Percentiles rank a stretch among this genome's conserved stretches.
Conservation (phyloP, 2,888 invertebrate species). For the Bellardia bayeri region DNA sequence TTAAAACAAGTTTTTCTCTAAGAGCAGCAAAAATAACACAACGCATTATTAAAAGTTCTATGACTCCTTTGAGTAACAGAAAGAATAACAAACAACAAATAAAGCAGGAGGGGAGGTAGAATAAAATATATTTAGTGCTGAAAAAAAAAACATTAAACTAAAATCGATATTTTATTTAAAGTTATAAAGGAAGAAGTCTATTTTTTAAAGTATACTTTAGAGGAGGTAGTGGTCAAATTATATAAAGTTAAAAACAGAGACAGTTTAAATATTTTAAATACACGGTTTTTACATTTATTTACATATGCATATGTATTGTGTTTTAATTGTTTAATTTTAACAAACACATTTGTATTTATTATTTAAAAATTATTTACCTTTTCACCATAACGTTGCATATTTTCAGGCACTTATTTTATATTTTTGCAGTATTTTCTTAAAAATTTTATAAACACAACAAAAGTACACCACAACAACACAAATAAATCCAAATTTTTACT, state of each 20-base stretch:
- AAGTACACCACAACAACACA: conserved; percentile 18
- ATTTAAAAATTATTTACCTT: conserved; percentile 53
- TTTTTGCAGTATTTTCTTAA: conserved; percentile 12
- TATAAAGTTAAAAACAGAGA: conserved; percentile 31
- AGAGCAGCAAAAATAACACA: not conserved
- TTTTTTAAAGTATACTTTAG: conserved; percentile 30
- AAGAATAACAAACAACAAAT: conserved; percentile 12
- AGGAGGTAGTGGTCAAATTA: conserved; percentile 7
- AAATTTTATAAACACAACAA: conserved; percentile 33
- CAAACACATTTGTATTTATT: not conserved
- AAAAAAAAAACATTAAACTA: conserved; percentile 11
- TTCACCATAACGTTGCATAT: conserved; percentile 71
- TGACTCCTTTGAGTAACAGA: conserved; percentile 46
- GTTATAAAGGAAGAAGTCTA: conserved; percentile 5
- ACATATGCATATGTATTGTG: not conserved
- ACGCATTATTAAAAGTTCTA: conserved; percentile 52
- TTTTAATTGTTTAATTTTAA: not conserved
- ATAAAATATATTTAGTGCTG: conserved; percentile 34
- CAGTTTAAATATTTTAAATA: not conserved
- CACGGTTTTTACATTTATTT: not conserved
- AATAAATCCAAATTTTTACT: conserved; percentile 55
- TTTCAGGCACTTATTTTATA: conserved; percentile 63
- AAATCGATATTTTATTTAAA: conserved; percentile 61
- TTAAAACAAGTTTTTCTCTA: not conserved
- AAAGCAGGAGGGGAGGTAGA: not conserved